A percentile compares a stretch with the other conserved stretches of the same genome.
Evolutionary conservation across 2,113 vertebrate genomes (phyloP).

Genomic region (Prochilodus magdalenae): DNA sequence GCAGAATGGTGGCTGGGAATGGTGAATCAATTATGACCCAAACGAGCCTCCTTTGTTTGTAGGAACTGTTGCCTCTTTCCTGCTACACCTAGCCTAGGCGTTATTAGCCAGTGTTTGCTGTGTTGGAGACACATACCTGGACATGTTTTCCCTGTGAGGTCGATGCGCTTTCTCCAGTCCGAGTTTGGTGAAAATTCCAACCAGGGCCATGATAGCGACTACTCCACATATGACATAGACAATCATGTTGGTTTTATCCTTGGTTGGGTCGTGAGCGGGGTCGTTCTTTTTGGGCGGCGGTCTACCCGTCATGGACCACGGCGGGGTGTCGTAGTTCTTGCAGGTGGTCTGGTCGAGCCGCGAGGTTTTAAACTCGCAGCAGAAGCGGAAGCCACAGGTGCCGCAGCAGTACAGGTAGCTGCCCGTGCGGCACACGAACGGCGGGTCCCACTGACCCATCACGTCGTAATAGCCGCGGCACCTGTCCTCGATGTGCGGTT

Average conservation of each 20-base stretch:
- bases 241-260: conserved; percentile 98
- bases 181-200: conserved; percentile 98
- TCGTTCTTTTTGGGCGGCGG: conserved; percentile 90
- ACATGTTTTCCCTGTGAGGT: conserved; percentile 97
- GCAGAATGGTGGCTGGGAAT: too few species aligned
- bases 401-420: conserved; percentile 98
- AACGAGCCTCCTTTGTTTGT: too few species aligned
- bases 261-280: conserved; percentile 88
- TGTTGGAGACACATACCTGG: conserved; percentile 79
- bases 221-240: conserved; percentile 99
- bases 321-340: conserved; percentile 95
- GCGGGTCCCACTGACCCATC: conserved; percentile 99
- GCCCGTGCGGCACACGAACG: conserved; percentile 94
- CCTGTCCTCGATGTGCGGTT: conserved; percentile 88
- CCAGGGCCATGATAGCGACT: conserved; percentile 97
- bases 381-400: conserved; percentile 99
- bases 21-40: too few species aligned
- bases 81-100: too few species aligned
- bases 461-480: conserved; percentile 98
- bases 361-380: conserved; percentile 92
- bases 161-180: conserved; percentile 97
- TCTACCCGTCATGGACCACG: conserved; percentile 93
- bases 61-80: too few species aligned
- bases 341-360: conserved; percentile 95
- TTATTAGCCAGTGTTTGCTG: too few species aligned